These are phyloP conservation scores for Proterorhinus semilunaris DNA, from an alignment of 2,113 vertebrate species.

Conservation along the genomic window DNA sequence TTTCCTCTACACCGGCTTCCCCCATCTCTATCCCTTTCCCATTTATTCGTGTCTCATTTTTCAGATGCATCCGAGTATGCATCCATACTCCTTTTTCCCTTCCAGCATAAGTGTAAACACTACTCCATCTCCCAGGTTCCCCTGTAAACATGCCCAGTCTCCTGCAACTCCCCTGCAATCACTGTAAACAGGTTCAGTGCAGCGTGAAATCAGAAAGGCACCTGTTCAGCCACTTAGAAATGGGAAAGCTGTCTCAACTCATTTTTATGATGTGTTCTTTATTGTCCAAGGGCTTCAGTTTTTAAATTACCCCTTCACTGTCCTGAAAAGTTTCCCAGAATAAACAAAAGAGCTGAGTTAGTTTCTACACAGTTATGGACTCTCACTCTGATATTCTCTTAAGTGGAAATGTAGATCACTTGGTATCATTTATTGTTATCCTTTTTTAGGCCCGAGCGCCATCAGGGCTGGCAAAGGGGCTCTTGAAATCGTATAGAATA, in stretches of 20 bases:
- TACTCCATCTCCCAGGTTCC: conserved; percentile 65
- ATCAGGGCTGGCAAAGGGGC: too few species aligned
- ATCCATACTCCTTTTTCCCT: conserved; percentile 38
- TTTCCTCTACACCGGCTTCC: conserved; percentile 51
- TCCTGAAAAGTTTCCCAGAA: conserved; percentile 54
- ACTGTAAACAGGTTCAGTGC: conserved; percentile 77
- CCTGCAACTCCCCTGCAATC: conserved; percentile 72
- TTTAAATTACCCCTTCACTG: conserved; percentile 60
- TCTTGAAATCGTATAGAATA: too few species aligned
- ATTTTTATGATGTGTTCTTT: conserved; percentile 76
- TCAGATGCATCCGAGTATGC: conserved; percentile 36
- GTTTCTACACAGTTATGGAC: conserved; percentile 35
- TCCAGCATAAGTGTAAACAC: conserved; percentile 68
- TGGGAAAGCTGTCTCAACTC: conserved; percentile 71
- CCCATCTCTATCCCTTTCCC: conserved; percentile 41
- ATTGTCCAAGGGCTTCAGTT: conserved; percentile 65
- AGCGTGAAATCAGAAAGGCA: conserved; percentile 79
- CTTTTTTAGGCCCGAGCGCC: too few species aligned
- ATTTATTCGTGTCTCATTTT: conserved; percentile 46
- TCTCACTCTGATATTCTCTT: conserved; percentile 42
- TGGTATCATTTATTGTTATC: too few species aligned
- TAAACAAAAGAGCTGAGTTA: conserved; percentile 48
- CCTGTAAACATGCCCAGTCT: conserved; percentile 71
- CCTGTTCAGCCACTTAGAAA: conserved; percentile 79
- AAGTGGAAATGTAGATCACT: conserved; percentile 12